Conservation (phyloP, 2,888 invertebrate species). For the Rhamphomyia laevipes region DNA sequence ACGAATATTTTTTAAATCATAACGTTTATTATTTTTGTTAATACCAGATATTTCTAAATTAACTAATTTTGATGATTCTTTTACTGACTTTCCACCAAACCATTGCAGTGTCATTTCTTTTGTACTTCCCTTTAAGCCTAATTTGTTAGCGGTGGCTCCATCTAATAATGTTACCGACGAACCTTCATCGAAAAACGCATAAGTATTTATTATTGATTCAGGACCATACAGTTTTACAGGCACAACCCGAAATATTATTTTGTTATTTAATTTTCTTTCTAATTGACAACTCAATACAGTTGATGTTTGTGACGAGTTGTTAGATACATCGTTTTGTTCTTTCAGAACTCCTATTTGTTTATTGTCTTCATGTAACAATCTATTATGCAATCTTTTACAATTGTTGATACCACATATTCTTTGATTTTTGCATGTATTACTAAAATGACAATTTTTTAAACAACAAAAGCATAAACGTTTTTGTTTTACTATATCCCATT, state of each 20-base stretch:
- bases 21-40: slow-evolving; percentile 5
- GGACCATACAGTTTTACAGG: slow-evolving; percentile 8
- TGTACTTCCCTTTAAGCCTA: slow-evolving; percentile 12
- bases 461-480: slow-evolving; percentile 8
- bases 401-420: slow-evolving; percentile 2
- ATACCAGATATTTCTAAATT: slow-evolving; percentile 11
- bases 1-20: slow-evolving; percentile 8
- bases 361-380: slow-evolving; percentile 7
- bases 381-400: slow-evolving; percentile 5
- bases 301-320: neutral
- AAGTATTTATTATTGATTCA: neutral
- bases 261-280: neutral
- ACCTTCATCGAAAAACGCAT: slow-evolving; percentile 11
- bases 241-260: slow-evolving; percentile 8
- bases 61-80: slow-evolving; percentile 9
- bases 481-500: slow-evolving; percentile 7
- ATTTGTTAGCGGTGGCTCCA: slow-evolving; percentile 4
- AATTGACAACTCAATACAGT: slow-evolving; percentile 7
- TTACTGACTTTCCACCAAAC: slow-evolving; percentile 10
- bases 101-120: slow-evolving; percentile 13
- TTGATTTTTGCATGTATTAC: slow-evolving; percentile 1
- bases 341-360: no score
- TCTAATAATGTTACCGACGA: slow-evolving; percentile 14
- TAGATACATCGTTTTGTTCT: neutral
- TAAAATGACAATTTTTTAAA: slow-evolving; percentile 2